These are phyloP conservation scores for Lepidurus packardi DNA, from an alignment of 1,140 invertebrate genomes.

Conservation along the genomic window DNA sequence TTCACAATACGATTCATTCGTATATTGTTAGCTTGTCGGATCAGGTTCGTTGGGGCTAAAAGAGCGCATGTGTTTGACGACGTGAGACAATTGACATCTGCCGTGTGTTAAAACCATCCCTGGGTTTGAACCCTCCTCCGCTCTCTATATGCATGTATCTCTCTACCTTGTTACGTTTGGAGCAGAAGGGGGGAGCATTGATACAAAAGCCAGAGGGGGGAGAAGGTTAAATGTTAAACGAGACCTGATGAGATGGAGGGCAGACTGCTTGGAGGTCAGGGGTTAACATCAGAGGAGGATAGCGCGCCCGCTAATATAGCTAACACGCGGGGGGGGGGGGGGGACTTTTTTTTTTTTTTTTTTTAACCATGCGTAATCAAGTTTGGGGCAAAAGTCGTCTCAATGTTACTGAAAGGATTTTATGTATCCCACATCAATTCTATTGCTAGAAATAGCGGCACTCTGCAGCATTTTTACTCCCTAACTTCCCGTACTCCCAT, in stretches of 20 bases:
- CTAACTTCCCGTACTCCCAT: neutral
- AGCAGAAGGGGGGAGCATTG: neutral
- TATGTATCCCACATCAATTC: neutral
- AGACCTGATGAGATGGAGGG: slow-evolving; percentile 20
- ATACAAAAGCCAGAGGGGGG: neutral
- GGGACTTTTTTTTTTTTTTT: neutral
- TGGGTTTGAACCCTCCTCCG: neutral
- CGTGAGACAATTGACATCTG: slow-evolving; percentile 21
- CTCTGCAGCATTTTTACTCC: neutral
- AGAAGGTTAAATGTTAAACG: slow-evolving; percentile 7
- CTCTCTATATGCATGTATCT: neutral
- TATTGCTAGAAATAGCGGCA: neutral
- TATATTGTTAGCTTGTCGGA: slow-evolving; percentile 1
- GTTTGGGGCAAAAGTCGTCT: neutral
- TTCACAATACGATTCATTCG: slow-evolving; percentile 2
- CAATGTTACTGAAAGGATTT: neutral
- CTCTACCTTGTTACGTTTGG: neutral
- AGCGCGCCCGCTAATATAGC: neutral
- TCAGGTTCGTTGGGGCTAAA: slow-evolving; percentile 21
- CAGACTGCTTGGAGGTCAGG: slow-evolving; percentile 17
- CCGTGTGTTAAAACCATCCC: slow-evolving; percentile 21
- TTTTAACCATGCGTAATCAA: neutral
- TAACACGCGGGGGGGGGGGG: neutral
- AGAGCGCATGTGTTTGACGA: slow-evolving; percentile 21
- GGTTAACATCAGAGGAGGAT: neutral